A percentile compares a stretch with the other conserved stretches of the same genome.
Evolutionary conservation across 1,140 invertebrate species (phyloP).

Genomic region (Aleiodes sp.): DNA sequence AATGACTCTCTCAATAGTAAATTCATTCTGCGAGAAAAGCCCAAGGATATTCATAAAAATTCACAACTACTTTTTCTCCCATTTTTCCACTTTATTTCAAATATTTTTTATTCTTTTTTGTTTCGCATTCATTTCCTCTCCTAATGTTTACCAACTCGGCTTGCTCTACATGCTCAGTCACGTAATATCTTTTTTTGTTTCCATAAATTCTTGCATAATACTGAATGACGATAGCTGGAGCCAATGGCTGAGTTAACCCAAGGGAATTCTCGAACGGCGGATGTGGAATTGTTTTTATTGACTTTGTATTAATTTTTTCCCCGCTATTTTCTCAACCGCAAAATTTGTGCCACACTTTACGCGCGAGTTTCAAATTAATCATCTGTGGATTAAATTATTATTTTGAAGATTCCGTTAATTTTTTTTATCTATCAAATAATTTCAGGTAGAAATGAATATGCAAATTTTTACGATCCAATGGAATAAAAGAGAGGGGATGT

Average conservation of each 20-base stretch:
- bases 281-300: not conserved
- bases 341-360: no score
- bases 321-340: not conserved
- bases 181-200: not conserved
- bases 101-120: no score
- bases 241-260: not conserved
- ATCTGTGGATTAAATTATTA: no score
- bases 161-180: not conserved
- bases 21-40: not conserved
- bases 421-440: no score
- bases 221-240: not conserved
- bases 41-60: not conserved
- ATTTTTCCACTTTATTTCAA: no score
- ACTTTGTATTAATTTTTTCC: not conserved
- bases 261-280: not conserved
- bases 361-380: no score
- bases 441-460: slow-evolving; percentile 40
- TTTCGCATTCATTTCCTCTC: no score
- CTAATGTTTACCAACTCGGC: not conserved
- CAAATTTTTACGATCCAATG: slow-evolving; percentile 45
- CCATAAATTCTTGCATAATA: not conserved
- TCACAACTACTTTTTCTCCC: not conserved
- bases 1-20: not conserved
- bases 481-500: slow-evolving; percentile 29
- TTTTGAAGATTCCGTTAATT: not conserved